Evolutionary conservation across 2,113 vertebrate genomes (phyloP).

Genomic region (Aleadryas rufinucha): DNA sequence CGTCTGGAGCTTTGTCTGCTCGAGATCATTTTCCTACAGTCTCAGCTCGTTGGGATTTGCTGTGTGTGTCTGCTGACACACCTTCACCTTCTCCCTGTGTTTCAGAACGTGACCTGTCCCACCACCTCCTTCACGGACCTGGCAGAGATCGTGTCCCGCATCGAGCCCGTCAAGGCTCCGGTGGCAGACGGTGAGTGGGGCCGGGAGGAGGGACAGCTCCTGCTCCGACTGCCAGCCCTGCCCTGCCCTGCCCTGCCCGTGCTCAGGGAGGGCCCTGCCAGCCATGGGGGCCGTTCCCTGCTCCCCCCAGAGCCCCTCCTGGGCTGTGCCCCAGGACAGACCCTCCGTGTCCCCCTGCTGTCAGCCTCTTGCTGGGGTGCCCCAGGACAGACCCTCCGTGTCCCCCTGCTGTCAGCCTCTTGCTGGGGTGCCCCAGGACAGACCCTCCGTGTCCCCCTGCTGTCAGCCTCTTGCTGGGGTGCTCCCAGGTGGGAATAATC

Average conservation of each 20-base stretch:
- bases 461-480: accelerated
- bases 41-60: neutral
- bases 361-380: accelerated
- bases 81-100: neutral
- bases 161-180: slow-evolving; percentile 81
- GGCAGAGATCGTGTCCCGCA: slow-evolving; percentile 91
- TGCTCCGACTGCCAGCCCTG: neutral
- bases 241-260: accelerated
- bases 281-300: neutral
- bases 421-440: neutral
- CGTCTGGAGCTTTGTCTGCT: neutral
- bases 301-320: neutral
- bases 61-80: neutral
- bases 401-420: neutral
- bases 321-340: neutral
- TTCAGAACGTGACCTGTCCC: slow-evolving; percentile 86
- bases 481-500: neutral
- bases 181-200: slow-evolving; percentile 77
- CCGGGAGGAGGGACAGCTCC: neutral
- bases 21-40: neutral
- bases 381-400: too few species aligned
- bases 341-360: accelerated
- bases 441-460: accelerated
- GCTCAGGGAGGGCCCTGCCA: neutral
- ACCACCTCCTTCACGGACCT: slow-evolving; percentile 93